Evolutionary conservation across 2,113 vertebrate genomes (phyloP), one percentile per base, ranked within the genome.

Genomic region (Saguinus imperator): DNA sequence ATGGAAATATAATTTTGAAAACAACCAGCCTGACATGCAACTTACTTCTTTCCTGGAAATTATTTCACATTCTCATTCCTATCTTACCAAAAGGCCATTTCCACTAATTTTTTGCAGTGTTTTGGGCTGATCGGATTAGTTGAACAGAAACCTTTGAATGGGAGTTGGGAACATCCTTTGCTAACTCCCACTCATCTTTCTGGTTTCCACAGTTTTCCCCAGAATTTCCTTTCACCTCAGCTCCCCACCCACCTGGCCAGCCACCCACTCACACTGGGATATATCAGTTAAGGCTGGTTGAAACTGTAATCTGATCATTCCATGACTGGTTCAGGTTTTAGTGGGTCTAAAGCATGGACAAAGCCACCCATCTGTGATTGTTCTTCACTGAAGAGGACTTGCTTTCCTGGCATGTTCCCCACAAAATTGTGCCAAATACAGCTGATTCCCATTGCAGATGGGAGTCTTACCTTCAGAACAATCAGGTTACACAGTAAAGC

Each of bases 391-490:
- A 90, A 64, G 73, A 68, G 79, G 66, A 68, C 72, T 85, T 70
- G 40, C 48, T 77, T 94, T 96, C 75, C 57, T 88, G 88, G 87
- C 77, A 45, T 35, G 12, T 27, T 37, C 57, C 70, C 10, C 58
- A 23, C 3, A 5, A 12, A 35, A 29, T 61, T 40, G 37, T 75
- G 57, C 97, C 91, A 83, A 43, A 64, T 35, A 64, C 64, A 93
- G 93, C 40, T 72, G 91, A 86, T 76, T 91, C 75, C 25, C 73
- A 20, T 70, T 25, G n/a, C 50, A 89, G 43, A 77, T 27, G 27
- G 40, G 72, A 91, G n/a, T 91, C 68, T 93, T 86, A 94, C 96
- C 95, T 97, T 96, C 83, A 89, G 83, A 93, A 55, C 14, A 40
- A 80, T 89, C 68, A 61, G 64, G 89, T 92, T 79, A 66, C 50